Conservation (phyloP, 2,113 vertebrate species). For the Psammodynastes pulverulentus region DNA sequence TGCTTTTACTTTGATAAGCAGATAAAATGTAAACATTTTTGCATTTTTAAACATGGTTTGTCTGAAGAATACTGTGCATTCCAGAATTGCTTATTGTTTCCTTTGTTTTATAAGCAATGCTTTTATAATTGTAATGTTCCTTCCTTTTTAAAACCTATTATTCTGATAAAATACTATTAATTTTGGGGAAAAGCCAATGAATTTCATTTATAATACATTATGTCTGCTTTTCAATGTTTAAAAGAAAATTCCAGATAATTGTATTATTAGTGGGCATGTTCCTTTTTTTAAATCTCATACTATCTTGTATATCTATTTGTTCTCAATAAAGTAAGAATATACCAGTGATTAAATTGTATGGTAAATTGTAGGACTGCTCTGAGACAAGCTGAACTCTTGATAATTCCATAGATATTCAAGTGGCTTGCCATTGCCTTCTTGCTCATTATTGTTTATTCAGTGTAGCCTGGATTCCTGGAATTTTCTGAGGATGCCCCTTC, state of each 20-base stretch:
- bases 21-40: conserved; percentile 15
- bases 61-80: background rate
- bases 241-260: background rate
- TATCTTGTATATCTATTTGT: background rate
- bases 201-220: background rate
- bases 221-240: background rate
- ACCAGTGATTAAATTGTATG: background rate
- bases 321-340: background rate
- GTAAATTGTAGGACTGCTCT: background rate
- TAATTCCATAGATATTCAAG: background rate
- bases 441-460: background rate
- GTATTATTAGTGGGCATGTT: background rate
- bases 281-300: background rate
- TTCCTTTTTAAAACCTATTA: background rate
- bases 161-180: background rate
- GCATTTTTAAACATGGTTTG: background rate
- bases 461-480: background rate
- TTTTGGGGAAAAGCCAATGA: background rate
- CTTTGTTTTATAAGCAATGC: background rate
- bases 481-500: background rate
- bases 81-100: background rate
- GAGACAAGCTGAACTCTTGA: background rate
- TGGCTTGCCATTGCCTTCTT: background rate
- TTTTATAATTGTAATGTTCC: background rate
- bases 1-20: background rate